These are phyloP conservation scores for Microtus montanus DNA, from an alignment of 2,113 vertebrate genomes.

Conservation along the genomic window DNA sequence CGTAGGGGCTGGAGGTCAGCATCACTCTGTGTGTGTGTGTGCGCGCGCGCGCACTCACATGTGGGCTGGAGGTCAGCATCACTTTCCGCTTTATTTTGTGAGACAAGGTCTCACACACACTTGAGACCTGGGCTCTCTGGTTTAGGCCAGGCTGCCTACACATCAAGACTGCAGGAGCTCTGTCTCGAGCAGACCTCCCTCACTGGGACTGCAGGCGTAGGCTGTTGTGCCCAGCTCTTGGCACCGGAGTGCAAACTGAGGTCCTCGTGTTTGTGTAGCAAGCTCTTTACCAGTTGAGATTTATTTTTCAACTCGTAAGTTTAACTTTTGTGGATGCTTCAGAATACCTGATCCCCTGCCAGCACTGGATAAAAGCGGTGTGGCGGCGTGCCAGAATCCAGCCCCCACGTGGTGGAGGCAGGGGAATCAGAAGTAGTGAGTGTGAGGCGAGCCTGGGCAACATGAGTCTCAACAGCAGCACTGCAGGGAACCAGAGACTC, in stretches of 20 bases:
- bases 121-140: not conserved
- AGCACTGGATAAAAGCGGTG: not conserved
- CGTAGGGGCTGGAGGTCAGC: no score
- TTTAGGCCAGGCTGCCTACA: no score
- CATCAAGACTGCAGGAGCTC: not conserved
- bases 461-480: not conserved
- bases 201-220: not conserved
- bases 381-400: no score
- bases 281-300: not conserved
- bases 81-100: not conserved
- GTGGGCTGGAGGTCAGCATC: not conserved
- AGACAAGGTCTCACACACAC: not conserved
- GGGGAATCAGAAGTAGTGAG: not conserved
- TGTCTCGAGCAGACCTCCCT: not conserved
- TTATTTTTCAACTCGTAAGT: not conserved
- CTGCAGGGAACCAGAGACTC: not conserved
- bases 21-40: not conserved
- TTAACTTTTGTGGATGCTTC: conserved; percentile 13
- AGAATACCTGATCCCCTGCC: not conserved
- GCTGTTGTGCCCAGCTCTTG: not conserved
- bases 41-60: no score
- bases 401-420: not conserved
- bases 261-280: not conserved
- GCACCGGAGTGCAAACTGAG: not conserved
- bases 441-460: not conserved